Base-by-base conservation (phyloP, 2,113 vertebrate species). In the Zapus hudsonius region DNA sequence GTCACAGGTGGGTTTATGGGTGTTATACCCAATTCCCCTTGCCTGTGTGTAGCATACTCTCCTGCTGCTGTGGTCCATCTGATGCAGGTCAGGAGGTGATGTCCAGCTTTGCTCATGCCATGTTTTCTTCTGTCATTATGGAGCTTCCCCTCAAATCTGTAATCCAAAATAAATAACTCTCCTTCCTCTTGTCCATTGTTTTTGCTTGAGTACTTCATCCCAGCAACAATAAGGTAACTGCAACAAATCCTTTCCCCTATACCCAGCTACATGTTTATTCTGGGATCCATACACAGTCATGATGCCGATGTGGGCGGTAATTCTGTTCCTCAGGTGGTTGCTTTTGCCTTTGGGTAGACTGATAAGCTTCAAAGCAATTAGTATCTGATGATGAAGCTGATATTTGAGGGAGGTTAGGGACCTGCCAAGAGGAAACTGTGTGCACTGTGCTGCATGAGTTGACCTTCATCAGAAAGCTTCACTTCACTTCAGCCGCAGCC, bases 331-430 rank as follows among this genome's bases (percentile, higher is more conserved):
- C 57, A 94, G 86, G 59, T 47, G 64, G 72, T 47, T 94, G 27
- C 36, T 78, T 96, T 95, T 81, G 85, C 76, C 72, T 81, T 85
- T 87, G 91, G 59, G 31, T 67, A 93, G 86, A 92, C 2, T 82
- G 72, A 81, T 69, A 86, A 52, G 23, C 82, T 70, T 96, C 75
- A 89, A 91, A 89, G 84, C 52, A 91, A 87, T 92, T 93, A 92
- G 31, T 70, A 87, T 59, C n/a, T 82, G 59, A 89, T 84, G 92
- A 78, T n/a, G 80, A 81, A 84, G 6, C 42, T 78, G 72, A 78
- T 55, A 89, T 87, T 20, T 89, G 69, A 89, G 25, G 70, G 83
- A 78, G 0, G 4, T 3, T 84, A 92, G 85, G 86, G 92, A 89
- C 44, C 73, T 82, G 57, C 84, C 73, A 79, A 70, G 93, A 55